A percentile compares a stretch with the other conserved stretches of the same genome.
Conservation (phyloP, 1,140 invertebrate species). For the Lepidotrigona ventralis region DNA sequence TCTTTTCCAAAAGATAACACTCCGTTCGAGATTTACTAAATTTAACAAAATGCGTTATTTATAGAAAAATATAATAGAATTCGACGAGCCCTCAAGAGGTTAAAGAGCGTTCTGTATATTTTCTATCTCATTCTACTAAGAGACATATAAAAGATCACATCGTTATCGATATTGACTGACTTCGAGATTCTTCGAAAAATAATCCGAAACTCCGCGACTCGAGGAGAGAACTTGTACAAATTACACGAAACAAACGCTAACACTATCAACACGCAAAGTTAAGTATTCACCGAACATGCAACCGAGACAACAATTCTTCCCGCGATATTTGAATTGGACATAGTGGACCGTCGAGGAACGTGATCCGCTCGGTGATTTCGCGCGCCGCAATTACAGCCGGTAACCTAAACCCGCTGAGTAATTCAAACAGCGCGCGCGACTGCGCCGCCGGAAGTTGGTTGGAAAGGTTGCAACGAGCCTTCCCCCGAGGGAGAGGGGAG, state of each 20-base stretch:
- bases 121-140: too few species aligned
- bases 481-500: too few species aligned
- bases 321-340: neutral
- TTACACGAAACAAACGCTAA: neutral
- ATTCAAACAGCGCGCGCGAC: constrained; percentile 28
- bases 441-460: neutral
- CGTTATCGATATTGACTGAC: too few species aligned
- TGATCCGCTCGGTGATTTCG: neutral
- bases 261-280: neutral
- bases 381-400: neutral
- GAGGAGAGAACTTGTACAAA: neutral
- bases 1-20: too few species aligned
- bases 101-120: too few species aligned
- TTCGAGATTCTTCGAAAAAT: too few species aligned
- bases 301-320: neutral
- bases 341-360: neutral
- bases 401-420: neutral
- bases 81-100: too few species aligned
- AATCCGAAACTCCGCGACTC: too few species aligned
- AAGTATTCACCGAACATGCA: neutral
- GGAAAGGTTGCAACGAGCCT: neutral
- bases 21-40: too few species aligned
- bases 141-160: too few species aligned
- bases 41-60: too few species aligned
- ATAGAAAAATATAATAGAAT: too few species aligned